Conservation (phyloP, 2,113 vertebrate species). For the Galemys pyrenaicus region DNA sequence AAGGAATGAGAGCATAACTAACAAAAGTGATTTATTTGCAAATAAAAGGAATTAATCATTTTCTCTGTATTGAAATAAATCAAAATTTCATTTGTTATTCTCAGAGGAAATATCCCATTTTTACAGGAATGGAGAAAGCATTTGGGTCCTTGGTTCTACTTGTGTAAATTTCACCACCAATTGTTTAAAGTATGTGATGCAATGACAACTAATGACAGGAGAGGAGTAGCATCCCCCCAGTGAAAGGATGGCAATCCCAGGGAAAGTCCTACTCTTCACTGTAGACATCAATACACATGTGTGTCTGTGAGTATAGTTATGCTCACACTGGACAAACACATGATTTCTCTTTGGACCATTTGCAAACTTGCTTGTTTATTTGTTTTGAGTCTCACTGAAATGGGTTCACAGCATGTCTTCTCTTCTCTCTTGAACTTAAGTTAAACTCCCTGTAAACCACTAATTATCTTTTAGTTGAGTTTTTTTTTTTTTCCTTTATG, state of each 20-base stretch:
- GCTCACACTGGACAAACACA: neutral
- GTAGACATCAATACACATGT: neutral
- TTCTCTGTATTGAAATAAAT: neutral
- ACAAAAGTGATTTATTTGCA: neutral
- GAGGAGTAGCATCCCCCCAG: rapidly evolving
- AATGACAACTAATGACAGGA: neutral
- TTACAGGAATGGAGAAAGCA: neutral
- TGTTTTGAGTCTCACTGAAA: neutral
- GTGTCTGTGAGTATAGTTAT: rapidly evolving
- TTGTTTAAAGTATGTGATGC: neutral
- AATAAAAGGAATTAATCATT: neutral
- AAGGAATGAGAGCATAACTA: neutral
- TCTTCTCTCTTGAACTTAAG: neutral
- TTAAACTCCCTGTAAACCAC: neutral
- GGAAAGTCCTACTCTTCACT: neutral
- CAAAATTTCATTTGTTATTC: neutral
- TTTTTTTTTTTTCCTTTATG: neutral
- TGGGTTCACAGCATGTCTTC: neutral
- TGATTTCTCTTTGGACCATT: neutral
- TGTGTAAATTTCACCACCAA: neutral
- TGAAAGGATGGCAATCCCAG: neutral
- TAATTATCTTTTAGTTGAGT: neutral
- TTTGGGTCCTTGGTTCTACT: neutral
- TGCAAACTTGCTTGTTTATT: neutral
- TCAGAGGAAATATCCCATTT: neutral